Base-by-base conservation (phyloP, 2,888 invertebrate species). In the Noctua pronuba region DNA sequence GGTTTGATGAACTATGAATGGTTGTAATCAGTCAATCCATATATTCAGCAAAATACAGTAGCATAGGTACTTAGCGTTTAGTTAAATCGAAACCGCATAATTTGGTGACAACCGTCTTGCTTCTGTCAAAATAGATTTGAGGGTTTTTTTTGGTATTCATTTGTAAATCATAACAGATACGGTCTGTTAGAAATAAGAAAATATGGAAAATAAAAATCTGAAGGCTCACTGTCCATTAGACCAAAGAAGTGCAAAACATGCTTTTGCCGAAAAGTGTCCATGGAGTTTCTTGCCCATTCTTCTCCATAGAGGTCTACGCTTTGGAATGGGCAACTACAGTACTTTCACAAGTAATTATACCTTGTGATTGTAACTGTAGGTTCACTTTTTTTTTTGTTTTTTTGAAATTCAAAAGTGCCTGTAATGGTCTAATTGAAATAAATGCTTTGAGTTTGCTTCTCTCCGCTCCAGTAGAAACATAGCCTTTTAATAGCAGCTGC, bases 11-110 rank as follows among this genome's bases (percentile, higher is more conserved):
- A 28, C 44, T 65, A 35, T 82, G 18, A 55, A 64, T 64, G 11
- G 52, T 16, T 65, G 18, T 66, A 66, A 66, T 80, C 65, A 74
- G 49, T 49, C 49, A 41, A 49, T n/a, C 1, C 10, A 31, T 64
- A 5, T 67, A 64, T 67, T 67, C 5, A 75, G 21, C 21, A 18
- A 52, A 44, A 3, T 64, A 2, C 2, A 64, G n/a, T 71, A 24
- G n/a, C 2, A 10, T n/a, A 18, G 7, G 31, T 24, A 46, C 11
- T 13, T 49, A n/a, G 8, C 28, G 28, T 24, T 76, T 38, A 44
- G 24, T 52, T 78, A 11, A 44, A 76, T 44, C 1, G 31, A 44
- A 41, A 28, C 31, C 35, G 21, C 11, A 28, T 75, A 28, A n/a
- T 74, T 55, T 16, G 3, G 3, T 28, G n/a, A 18, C 24, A 31